These are phyloP conservation scores for Glareola pratincola DNA, from an alignment of 2,113 vertebrate genomes.

Conservation along the genomic window DNA sequence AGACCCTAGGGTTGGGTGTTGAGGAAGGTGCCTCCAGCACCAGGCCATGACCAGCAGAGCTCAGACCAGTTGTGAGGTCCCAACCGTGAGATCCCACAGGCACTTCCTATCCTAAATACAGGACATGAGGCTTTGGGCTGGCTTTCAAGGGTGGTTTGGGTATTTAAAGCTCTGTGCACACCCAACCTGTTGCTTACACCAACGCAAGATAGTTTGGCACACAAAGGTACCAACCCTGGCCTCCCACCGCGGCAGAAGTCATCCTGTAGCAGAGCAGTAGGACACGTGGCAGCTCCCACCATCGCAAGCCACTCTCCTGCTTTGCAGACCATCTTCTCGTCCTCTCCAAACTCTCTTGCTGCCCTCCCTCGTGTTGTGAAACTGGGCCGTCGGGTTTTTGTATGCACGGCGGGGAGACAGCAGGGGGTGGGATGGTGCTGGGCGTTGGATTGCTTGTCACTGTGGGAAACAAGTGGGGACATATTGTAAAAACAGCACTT, in stretches of 20 bases:
- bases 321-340: not conserved
- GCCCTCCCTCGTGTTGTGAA: not conserved
- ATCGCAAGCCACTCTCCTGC: not conserved
- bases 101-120: not conserved
- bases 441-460: not conserved
- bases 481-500: not conserved
- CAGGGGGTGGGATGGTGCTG: not conserved
- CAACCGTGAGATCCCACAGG: accelerated
- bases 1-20: not conserved
- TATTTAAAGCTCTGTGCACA: not conserved
- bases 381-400: not conserved
- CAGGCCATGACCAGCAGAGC: not conserved
- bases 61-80: not conserved
- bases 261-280: not conserved
- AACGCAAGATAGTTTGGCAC: accelerated
- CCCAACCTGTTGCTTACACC: not conserved
- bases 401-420: not conserved
- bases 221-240: not conserved
- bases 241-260: not conserved
- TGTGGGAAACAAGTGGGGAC: not conserved
- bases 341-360: not conserved
- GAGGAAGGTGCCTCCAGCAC: not conserved
- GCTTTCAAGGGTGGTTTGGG: not conserved
- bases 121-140: not conserved
- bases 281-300: not conserved